Conservation (phyloP, 1,140 invertebrate species). For the Piezodorus guildinii region DNA sequence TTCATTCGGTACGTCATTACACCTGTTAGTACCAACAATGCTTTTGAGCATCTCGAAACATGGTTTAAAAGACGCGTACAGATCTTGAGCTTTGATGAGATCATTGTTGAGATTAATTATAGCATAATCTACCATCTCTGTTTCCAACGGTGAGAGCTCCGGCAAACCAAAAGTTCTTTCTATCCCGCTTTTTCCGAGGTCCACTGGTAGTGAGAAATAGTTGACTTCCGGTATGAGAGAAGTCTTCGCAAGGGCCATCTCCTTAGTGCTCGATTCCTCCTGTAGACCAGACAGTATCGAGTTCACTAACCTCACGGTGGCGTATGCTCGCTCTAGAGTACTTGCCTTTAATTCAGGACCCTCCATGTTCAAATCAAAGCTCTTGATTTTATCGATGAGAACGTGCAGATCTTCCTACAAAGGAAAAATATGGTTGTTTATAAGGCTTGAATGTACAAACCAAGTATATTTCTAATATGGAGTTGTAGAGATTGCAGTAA, state of each 20-base stretch:
- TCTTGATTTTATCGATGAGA: constrained; percentile 9
- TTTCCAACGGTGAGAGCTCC: background rate
- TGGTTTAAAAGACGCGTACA: background rate
- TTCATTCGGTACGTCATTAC: too few species aligned
- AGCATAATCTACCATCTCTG: constrained; percentile 6
- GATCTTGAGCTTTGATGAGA: background rate
- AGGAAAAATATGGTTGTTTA: background rate
- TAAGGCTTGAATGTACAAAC: background rate
- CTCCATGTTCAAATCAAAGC: background rate
- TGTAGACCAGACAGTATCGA: constrained; percentile 7
- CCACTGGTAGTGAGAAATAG: constrained; percentile 21
- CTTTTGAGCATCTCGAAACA: too few species aligned
- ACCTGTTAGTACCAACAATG: too few species aligned
- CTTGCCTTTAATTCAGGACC: background rate
- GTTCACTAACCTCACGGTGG: constrained; percentile 14
- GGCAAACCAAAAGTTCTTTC: constrained; percentile 17
- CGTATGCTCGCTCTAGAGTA: constrained; percentile 11
- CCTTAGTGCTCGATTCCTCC: background rate
- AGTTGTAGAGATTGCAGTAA: too few species aligned
- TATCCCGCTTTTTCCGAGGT: constrained; percentile 16
- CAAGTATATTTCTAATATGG: too few species aligned
- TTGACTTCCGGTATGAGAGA: constrained; percentile 9
- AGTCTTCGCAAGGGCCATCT: constrained; percentile 13
- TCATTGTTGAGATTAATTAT: background rate
- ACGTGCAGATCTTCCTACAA: constrained; percentile 13